Conservation (phyloP, 2,888 invertebrate genomes). For the Cenopis cana region DNA sequence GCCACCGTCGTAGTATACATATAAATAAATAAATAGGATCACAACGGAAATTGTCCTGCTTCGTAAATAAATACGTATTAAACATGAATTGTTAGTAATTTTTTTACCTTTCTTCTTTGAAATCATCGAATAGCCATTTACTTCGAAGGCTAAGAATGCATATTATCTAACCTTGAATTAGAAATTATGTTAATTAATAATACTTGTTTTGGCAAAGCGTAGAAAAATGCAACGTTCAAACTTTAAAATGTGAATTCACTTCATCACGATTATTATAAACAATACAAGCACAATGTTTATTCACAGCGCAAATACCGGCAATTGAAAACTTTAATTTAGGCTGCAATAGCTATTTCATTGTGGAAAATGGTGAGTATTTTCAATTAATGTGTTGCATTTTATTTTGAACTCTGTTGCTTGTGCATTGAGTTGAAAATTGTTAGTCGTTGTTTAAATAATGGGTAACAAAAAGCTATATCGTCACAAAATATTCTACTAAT, state of each 20-base stretch:
- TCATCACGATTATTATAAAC: background rate
- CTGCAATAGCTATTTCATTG: slow-evolving; percentile 49
- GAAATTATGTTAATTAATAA: too few species aligned
- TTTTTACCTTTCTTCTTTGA: too few species aligned
- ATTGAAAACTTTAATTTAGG: slow-evolving; percentile 40
- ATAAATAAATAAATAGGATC: too few species aligned
- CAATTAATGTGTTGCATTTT: slow-evolving; percentile 16
- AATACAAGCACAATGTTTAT: slow-evolving; percentile 8
- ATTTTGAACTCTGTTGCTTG: slow-evolving; percentile 46
- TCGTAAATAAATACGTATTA: too few species aligned
- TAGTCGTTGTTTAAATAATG: slow-evolving; percentile 45
- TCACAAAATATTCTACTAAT: slow-evolving; percentile 66
- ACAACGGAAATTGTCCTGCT: too few species aligned
- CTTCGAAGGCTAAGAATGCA: too few species aligned
- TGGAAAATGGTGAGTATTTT: slow-evolving; percentile 53
- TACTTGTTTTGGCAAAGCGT: too few species aligned
- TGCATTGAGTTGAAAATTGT: slow-evolving; percentile 46
- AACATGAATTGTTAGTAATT: too few species aligned
- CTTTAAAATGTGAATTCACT: background rate
- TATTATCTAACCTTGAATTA: too few species aligned
- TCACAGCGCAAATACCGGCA: slow-evolving; percentile 19
- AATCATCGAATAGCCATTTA: too few species aligned
- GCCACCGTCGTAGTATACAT: too few species aligned
- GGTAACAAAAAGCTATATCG: slow-evolving; percentile 67
- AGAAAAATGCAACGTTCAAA: too few species aligned